Percentiles rank a stretch among this genome's conserved stretches.
phyloP scores from a whole-genome alignment of 2,113 vertebrate species.

The Deroptyus accipitrinus region DNA sequence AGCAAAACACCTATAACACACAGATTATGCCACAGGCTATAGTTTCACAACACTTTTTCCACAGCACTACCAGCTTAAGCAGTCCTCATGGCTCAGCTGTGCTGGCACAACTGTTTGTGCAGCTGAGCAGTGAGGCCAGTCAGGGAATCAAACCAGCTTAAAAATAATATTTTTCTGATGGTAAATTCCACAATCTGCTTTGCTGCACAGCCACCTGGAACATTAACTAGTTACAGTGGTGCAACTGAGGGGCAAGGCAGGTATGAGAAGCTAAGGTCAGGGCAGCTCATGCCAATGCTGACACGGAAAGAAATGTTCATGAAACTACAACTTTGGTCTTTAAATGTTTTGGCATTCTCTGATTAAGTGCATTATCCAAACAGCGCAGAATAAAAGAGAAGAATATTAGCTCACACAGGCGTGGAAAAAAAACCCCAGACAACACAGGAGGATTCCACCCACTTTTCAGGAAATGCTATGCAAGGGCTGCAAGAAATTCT shows the following conservation, averaged over 20 bases:
- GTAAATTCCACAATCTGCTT: conserved; percentile 55
- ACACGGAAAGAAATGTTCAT: conserved; percentile 14
- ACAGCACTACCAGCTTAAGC: conserved; percentile 41
- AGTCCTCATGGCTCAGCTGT: conserved; percentile 41
- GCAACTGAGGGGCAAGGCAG: conserved; percentile 5
- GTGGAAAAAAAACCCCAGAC: background rate
- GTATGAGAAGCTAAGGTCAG: conserved; percentile 21
- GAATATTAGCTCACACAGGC: background rate
- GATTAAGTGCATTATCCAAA: background rate
- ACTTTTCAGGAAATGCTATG: background rate
- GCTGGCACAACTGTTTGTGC: conserved; percentile 64
- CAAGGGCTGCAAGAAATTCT: background rate
- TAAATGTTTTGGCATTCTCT: background rate
- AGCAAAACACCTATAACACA: background rate
- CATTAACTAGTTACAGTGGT: conserved; percentile 8
- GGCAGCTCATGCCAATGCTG: background rate
- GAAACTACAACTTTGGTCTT: background rate
- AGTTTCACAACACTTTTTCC: conserved; percentile 48
- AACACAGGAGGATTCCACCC: background rate
- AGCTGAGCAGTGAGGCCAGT: conserved; percentile 37
- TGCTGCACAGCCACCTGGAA: conserved; percentile 56
- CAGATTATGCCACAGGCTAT: background rate
- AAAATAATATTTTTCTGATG: conserved; percentile 70
- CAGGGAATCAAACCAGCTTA: conserved; percentile 54
- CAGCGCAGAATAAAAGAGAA: background rate